These are phyloP conservation scores for Rhyacichthys aspro DNA, from an alignment of 2,797 vertebrate genomes.

Conservation along the genomic window DNA sequence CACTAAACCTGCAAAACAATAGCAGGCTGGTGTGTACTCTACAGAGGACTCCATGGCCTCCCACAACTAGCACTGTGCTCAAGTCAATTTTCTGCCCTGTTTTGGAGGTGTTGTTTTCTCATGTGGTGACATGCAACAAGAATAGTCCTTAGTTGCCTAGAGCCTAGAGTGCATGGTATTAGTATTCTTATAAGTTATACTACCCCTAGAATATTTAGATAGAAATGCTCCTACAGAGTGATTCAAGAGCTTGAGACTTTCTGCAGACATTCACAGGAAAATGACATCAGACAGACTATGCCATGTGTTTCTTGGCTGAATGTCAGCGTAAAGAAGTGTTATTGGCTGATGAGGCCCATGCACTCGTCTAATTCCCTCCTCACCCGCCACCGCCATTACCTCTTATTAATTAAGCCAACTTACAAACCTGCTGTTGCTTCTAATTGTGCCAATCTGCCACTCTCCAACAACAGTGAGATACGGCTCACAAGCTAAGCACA, in stretches of 20 bases:
- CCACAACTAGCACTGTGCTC: slow-evolving; percentile 1
- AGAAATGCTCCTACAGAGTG: slow-evolving; percentile 4
- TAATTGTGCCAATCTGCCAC: slow-evolving; percentile 69
- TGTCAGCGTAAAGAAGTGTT: slow-evolving; percentile 60
- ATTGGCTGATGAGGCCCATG: slow-evolving; percentile 58
- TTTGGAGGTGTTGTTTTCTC: slow-evolving; percentile 19
- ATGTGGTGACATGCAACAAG: slow-evolving; percentile 13
- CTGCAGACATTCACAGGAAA: slow-evolving; percentile 24
- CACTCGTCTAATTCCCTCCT: slow-evolving; percentile 62
- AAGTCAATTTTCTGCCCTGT: slow-evolving; percentile 6
- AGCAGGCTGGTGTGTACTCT: neutral
- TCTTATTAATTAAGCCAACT: slow-evolving; percentile 76
- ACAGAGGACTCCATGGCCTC: slow-evolving; percentile 9
- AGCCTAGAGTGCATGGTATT: slow-evolving; percentile 30
- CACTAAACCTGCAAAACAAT: neutral
- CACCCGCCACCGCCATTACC: slow-evolving; percentile 58
- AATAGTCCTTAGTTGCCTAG: slow-evolving; percentile 56
- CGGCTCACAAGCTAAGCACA: slow-evolving; percentile 42
- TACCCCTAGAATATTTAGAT: neutral
- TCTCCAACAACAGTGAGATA: slow-evolving; percentile 48
- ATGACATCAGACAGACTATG: slow-evolving; percentile 27
- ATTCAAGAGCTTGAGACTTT: slow-evolving; percentile 15
- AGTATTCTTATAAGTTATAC: neutral
- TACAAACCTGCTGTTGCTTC: slow-evolving; percentile 69
- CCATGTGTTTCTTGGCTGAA: slow-evolving; percentile 57